Percentiles rank a stretch among this genome's conserved stretches.
These are phyloP conservation scores for Eueremaeus valkanovi DNA, from an alignment of 2,888 invertebrate species.

Conservation along the genomic window DNA sequence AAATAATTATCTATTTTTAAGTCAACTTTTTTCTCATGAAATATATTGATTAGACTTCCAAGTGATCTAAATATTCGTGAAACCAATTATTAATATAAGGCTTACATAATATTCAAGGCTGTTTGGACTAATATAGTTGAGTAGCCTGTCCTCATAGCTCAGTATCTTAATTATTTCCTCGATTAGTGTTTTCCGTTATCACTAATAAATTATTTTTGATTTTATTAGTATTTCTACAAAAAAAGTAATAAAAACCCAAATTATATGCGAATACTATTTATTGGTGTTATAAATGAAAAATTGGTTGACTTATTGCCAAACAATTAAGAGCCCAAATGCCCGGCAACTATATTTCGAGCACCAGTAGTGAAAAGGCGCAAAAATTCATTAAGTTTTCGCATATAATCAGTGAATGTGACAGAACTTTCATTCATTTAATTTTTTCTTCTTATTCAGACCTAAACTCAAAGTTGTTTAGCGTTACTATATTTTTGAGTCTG, in stretches of 20 bases:
- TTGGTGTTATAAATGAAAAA: not conserved
- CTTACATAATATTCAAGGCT: too few relatives aligned
- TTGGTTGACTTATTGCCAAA: not conserved
- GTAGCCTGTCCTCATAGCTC: too few relatives aligned
- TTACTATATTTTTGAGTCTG: not conserved
- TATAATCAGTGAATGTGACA: not conserved
- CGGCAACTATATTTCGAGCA: not conserved
- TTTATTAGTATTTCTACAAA: not conserved
- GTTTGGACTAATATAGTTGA: too few relatives aligned
- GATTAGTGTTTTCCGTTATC: not conserved
- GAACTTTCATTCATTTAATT: conserved; percentile 29
- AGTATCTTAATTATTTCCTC: not conserved
- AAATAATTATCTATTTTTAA: too few relatives aligned
- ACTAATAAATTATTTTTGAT: not conserved
- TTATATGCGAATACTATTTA: not conserved
- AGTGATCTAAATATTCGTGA: too few relatives aligned
- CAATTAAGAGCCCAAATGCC: not conserved
- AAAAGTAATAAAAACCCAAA: not conserved
- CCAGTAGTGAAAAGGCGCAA: not conserved
- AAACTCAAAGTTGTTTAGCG: not conserved
- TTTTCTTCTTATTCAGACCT: not conserved
- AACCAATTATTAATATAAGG: too few relatives aligned
- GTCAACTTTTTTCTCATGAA: too few relatives aligned
- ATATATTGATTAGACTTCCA: too few relatives aligned
- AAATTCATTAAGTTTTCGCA: not conserved